Conservation (phyloP, 2,888 invertebrate genomes). For the Rhagonycha lutea region DNA sequence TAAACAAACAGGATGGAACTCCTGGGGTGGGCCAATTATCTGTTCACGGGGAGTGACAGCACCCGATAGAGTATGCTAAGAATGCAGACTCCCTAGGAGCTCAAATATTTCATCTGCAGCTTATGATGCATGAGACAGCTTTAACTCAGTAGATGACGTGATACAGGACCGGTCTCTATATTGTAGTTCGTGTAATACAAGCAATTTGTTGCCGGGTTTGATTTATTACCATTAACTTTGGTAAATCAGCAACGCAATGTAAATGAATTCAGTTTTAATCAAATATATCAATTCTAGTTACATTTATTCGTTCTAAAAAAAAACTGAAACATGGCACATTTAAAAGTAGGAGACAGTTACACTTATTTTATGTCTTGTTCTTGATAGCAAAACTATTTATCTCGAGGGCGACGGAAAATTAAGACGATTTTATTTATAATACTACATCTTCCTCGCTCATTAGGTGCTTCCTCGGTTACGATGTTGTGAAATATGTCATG, state of each 20-base stretch:
- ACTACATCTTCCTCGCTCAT: slow-evolving; percentile 44
- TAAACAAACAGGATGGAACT: slow-evolving; percentile 55
- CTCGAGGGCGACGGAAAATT: slow-evolving; percentile 2
- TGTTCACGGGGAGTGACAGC: slow-evolving; percentile 57
- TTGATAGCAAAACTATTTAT: neutral
- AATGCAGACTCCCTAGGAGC: slow-evolving; percentile 52
- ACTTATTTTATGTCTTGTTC: neutral
- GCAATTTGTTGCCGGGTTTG: slow-evolving; percentile 27
- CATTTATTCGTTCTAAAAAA: neutral
- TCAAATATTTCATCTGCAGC: slow-evolving; percentile 35
- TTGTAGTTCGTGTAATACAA: slow-evolving; percentile 16
- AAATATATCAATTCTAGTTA: neutral
- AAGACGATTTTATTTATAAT: slow-evolving; percentile 14
- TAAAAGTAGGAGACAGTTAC: neutral
- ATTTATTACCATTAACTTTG: slow-evolving; percentile 18
- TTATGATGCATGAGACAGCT: slow-evolving; percentile 47
- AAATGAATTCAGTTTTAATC: slow-evolving; percentile 3
- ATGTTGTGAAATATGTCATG: slow-evolving; percentile 56
- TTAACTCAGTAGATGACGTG: slow-evolving; percentile 44
- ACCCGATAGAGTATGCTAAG: slow-evolving; percentile 51
- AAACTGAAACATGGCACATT: neutral
- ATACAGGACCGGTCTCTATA: slow-evolving; percentile 34
- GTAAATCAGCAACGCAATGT: slow-evolving; percentile 10
- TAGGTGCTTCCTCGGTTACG: slow-evolving; percentile 54
- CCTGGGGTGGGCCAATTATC: slow-evolving; percentile 60